Base-by-base conservation (phyloP, 2,888 invertebrate genomes). In the Caenorhabditis sp. region DNA sequence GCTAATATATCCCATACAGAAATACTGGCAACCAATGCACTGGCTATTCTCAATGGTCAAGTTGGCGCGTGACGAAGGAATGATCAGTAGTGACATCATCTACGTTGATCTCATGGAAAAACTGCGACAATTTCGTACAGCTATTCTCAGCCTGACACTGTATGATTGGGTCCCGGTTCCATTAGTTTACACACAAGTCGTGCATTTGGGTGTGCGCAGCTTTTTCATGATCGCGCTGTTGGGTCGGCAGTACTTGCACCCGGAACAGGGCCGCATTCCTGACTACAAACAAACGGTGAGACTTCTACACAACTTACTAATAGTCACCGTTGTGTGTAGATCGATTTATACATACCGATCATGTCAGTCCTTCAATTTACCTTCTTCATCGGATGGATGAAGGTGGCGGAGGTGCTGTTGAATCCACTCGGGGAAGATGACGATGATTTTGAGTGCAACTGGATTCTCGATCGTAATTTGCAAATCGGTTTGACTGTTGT, bases 381-480 rank as follows among this genome's bases (percentile, higher is more conserved):
- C n/a, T 85, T 85, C 66, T 85, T 82, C 66, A 78, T 85, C 26
- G 85, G 85, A 4, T 85, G 85, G 85, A 82, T 84, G 78, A 84
- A 84, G 69, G 84, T 75, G n/a, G 84, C 84, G 31, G 83, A 84
- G 64, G 84, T 84, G 31, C 63, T 84, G 31, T 58, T 84, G 53
- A 84, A 84, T 67, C 85, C 85, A 1, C 65, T 85, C 5, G 83
- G 83, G 14, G 81, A 81, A 37, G 83, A 84, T 62, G 83, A 85
- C 57, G 85, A 85, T 53, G 85, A 85, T 66, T 84, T 86, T 57
- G 85, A 86, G 53, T 76, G 78, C 26, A 86, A 86, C 70, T 86
- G 81, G 77, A 83, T 85, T 26, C 60, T 84, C 24, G 84, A 84
- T 65, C 75, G 84, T 51, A 84, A 84, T 61, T 69, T 84, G 2